phyloP scores from a whole-genome alignment of 2,888 invertebrate species.

The Calameuta idolon region DNA sequence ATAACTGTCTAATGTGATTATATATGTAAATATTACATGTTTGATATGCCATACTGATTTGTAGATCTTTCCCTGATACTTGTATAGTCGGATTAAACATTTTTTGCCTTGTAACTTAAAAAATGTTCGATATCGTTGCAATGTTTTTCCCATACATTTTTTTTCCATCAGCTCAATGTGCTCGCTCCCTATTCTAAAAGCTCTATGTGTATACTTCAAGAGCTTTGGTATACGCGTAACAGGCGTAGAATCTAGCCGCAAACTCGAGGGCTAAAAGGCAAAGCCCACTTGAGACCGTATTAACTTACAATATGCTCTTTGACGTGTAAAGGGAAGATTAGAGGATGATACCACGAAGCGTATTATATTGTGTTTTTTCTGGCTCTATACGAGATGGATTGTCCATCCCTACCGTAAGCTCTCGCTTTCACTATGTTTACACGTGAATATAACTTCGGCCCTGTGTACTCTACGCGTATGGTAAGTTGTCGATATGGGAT shows the following conservation, averaged over 20 bases:
- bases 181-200: not conserved
- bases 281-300: conserved; percentile 6
- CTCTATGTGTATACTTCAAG: not conserved
- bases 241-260: not conserved
- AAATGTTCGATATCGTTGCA: not conserved
- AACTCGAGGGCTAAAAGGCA: not conserved
- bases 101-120: not conserved
- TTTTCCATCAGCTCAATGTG: not conserved
- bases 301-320: conserved; percentile 5
- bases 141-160: not conserved
- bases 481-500: not conserved
- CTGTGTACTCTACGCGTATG: not conserved
- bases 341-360: not conserved
- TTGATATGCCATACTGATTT: not conserved
- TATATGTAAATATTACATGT: not conserved
- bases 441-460: not conserved
- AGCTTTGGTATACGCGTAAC: not conserved
- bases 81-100: not conserved
- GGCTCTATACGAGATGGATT: not conserved
- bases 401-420: not conserved
- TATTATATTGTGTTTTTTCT: not conserved
- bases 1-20: not conserved
- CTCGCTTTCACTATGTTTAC: not conserved
- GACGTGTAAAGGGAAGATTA: not conserved
- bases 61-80: too few species aligned